A percentile compares a stretch with the other conserved stretches of the same genome.
Evolutionary conservation across 2,797 vertebrate species (phyloP).

Genomic region (Hyperoplus lanceolatus): DNA sequence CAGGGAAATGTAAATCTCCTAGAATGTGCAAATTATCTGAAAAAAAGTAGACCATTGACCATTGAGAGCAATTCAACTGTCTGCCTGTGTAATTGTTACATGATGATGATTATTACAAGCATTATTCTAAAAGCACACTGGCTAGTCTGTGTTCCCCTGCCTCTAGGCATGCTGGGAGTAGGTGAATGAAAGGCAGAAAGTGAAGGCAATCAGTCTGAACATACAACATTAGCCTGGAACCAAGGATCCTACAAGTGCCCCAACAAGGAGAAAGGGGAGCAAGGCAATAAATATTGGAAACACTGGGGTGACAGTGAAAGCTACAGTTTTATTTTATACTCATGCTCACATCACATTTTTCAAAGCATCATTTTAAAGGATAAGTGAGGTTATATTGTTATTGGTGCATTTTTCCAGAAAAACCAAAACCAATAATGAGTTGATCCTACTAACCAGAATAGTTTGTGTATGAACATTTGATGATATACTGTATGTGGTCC

Average conservation of each 20-base stretch:
- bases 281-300: slow-evolving; percentile 15
- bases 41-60: neutral
- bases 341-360: too few relatives aligned
- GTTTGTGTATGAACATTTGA: too few relatives aligned
- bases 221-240: neutral
- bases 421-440: too few relatives aligned
- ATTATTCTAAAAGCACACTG: slow-evolving; percentile 31
- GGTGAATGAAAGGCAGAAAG: slow-evolving; percentile 20
- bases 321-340: neutral
- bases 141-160: neutral
- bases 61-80: slow-evolving; percentile 15
- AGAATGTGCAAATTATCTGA: neutral
- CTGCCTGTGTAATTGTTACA: slow-evolving; percentile 11
- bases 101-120: slow-evolving; percentile 36
- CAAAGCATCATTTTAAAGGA: too few relatives aligned
- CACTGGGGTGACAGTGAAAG: slow-evolving; percentile 20
- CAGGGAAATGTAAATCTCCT: slow-evolving; percentile 1
- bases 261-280: slow-evolving; percentile 11
- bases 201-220: neutral
- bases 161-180: slow-evolving; percentile 13
- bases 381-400: too few relatives aligned
- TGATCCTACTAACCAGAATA: too few relatives aligned
- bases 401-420: too few relatives aligned
- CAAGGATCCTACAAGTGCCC: neutral
- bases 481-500: neutral